Base-by-base conservation (phyloP, 2,888 invertebrate genomes). In the Drosophila mulleri region DNA sequence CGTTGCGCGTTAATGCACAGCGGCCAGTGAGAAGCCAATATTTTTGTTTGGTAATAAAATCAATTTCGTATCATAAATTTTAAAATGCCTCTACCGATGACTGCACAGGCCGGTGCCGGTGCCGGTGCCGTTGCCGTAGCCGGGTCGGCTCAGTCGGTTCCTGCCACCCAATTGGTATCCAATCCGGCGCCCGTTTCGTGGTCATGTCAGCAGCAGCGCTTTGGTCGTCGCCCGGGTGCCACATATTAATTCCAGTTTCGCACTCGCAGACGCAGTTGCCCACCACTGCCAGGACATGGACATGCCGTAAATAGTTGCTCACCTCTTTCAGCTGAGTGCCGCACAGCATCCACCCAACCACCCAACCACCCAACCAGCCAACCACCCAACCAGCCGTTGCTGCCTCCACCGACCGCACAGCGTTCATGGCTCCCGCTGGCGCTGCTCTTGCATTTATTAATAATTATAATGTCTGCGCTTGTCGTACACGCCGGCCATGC, bases 161-260 rank as follows among this genome's bases (percentile, higher is more conserved):
- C 26, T 26, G 26, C 59, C 50, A 44, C 44, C 57, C 70, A 54
- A 18, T 53, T 37, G 70, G 42, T 14, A 52, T 39, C 35, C 52
- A 59, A 65, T 64, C 45, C 59, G 53, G 42, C 63, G 72, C 65
- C 76, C 67, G 48, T 70, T 79, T 70, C 75, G 71, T 32, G 72
- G 75, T 70, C 42, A 67, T 72, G 72, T 73, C 70, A 83, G 68
- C 58, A 75, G 62, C 68, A 72, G 70, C 66, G 79, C 77, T 87
- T 71, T 80, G 68, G 58, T 72, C 64, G 67, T 71, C 71, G 74
- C 67, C 66, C 56, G 84, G 87, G 91, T 90, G 91, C 90, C 87
- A 91, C 91, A 91, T 91, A 89, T 91, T 90, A 90, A 91, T 91
- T 80, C 90, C 89, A 80, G 73, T 84, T 89, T 91, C 87, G 86